phyloP scores from a whole-genome alignment of 2,797 vertebrate species.

The Corythornis leucogaster region DNA sequence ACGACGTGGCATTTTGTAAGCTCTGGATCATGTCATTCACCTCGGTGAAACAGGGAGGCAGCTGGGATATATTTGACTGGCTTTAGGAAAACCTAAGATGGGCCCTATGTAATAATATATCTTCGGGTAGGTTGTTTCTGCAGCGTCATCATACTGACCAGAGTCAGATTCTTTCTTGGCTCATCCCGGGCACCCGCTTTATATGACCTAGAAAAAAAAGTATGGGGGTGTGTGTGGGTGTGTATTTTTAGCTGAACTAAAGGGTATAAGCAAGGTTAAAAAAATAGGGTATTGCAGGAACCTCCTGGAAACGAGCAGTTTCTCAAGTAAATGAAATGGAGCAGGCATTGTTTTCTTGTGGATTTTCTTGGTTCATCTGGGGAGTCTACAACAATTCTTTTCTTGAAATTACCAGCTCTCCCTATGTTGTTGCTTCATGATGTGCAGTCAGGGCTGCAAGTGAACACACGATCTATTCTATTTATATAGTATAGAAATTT shows the following conservation, averaged over 20 bases:
- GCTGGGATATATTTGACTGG: slow-evolving; percentile 69
- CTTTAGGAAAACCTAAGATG: slow-evolving; percentile 67
- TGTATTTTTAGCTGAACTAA: slow-evolving; percentile 81
- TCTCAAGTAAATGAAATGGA: not conserved
- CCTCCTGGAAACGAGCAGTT: slow-evolving; percentile 16
- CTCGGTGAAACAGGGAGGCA: slow-evolving; percentile 63
- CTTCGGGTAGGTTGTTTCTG: slow-evolving; percentile 77
- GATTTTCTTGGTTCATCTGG: not conserved
- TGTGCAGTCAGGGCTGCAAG: not conserved
- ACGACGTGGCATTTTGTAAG: not conserved
- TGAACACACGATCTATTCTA: not conserved
- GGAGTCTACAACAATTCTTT: not conserved
- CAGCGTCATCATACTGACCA: slow-evolving; percentile 79
- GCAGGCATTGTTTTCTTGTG: not conserved
- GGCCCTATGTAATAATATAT: slow-evolving; percentile 78
- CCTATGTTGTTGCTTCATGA: not conserved
- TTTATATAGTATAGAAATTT: not conserved
- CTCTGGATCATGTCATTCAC: slow-evolving; percentile 33
- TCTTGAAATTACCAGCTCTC: not conserved
- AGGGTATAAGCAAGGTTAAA: slow-evolving; percentile 73
- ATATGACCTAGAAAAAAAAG: slow-evolving; percentile 80
- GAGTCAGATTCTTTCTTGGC: slow-evolving; percentile 82
- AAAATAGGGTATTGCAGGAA: slow-evolving; percentile 51
- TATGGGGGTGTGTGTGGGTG: slow-evolving; percentile 52
- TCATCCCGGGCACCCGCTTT: slow-evolving; percentile 71